These are phyloP conservation scores for Spheniscus mendiculus DNA, from an alignment of 2,113 vertebrate species.

Conservation along the genomic window DNA sequence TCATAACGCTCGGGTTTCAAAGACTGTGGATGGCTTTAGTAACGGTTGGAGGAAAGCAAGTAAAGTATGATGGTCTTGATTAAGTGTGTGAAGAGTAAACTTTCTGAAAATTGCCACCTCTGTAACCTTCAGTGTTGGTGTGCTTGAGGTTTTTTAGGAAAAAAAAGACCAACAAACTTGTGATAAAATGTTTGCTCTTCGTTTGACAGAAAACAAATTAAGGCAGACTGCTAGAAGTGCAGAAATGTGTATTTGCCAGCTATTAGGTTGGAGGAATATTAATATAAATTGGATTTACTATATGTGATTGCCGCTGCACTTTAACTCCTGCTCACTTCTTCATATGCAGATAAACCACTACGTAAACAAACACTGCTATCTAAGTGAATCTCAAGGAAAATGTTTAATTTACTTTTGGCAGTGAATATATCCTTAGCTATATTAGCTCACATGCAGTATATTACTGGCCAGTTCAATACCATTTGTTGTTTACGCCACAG, in stretches of 20 bases:
- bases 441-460: not conserved
- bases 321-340: not conserved
- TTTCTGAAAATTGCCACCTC: not conserved
- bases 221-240: not conserved
- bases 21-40: not conserved
- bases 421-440: not conserved
- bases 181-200: conserved; percentile 2
- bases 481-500: not conserved
- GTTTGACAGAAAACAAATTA: not conserved
- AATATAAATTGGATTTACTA: conserved; percentile 20
- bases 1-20: not conserved
- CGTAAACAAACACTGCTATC: not conserved
- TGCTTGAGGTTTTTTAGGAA: not conserved
- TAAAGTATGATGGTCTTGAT: conserved; percentile 3
- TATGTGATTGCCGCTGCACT: conserved; percentile 1
- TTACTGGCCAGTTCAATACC: not conserved
- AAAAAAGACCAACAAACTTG: not conserved
- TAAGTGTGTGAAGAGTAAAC: not conserved
- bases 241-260: not conserved
- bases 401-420: not conserved
- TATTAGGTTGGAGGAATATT: conserved; percentile 11
- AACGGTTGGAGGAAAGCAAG: conserved; percentile 2
- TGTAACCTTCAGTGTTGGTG: not conserved
- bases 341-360: not conserved
- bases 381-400: not conserved